These are phyloP conservation scores for Mohoua ochrocephala DNA, from an alignment of 2,113 vertebrate genomes.

Conservation along the genomic window DNA sequence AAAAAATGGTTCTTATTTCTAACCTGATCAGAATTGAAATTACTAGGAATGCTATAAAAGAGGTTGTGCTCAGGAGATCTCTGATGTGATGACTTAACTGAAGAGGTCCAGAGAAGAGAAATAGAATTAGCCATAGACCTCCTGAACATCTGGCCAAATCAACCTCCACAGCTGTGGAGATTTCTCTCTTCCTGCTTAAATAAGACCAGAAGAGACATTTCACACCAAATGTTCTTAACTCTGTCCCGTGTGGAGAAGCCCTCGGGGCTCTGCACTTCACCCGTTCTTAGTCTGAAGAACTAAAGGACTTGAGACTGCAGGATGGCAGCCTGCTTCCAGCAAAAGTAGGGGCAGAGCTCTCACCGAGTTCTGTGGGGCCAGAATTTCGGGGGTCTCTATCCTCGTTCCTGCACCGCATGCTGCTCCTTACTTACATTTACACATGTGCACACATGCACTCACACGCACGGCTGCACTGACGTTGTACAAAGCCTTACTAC, in stretches of 20 bases:
- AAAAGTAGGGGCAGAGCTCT: neutral
- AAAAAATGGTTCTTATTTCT: neutral
- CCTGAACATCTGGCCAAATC: neutral
- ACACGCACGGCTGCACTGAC: neutral
- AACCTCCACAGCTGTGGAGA: neutral
- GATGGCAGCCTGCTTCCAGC: neutral
- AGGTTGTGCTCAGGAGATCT: neutral
- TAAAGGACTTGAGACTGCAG: neutral
- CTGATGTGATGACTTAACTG: neutral
- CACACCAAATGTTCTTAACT: neutral
- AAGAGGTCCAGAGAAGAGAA: neutral
- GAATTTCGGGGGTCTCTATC: neutral
- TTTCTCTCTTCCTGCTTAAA: neutral
- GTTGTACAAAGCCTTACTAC: neutral
- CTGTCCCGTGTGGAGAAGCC: neutral
- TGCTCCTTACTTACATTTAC: neutral
- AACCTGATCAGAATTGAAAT: neutral
- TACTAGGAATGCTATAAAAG: neutral
- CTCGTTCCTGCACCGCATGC: neutral
- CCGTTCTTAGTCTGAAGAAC: neutral
- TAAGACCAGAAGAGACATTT: neutral
- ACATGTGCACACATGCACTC: accelerated
- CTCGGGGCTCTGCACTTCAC: neutral
- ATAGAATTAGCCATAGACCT: neutral
- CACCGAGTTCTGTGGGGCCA: neutral